Base-by-base conservation (phyloP, 2,113 vertebrate species). In the Chelonoidis abingdonii region DNA sequence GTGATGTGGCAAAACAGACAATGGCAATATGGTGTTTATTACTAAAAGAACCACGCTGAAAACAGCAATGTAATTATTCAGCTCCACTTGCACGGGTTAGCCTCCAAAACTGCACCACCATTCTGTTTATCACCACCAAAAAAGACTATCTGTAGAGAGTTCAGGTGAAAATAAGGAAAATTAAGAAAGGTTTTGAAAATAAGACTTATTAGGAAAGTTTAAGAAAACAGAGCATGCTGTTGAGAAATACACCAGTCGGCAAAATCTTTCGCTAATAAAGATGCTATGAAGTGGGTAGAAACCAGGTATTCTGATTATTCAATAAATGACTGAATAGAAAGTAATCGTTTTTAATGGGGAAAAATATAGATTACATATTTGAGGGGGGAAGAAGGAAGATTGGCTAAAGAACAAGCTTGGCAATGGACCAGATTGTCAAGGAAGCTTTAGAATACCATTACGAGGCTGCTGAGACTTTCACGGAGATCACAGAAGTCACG, bases 21-120 rank as follows among this genome's bases (percentile, higher is more conserved):
- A 96, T 84, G 89, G 80, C 92, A 94, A 95, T 94, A 95, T 93
- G 91, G 83, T 92, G 38, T 84, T 49, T 86, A 93, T 96, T 92
- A 94, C 78, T 80, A 91, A 93, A 94, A 89, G 93, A 86, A 4
- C 44, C 50, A 13, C 93, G 81, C 57, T 88, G 82, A 87, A 90
- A 93, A 94, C 80, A 83, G 85, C 76, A 86, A 31, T 56, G 22
- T 8, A 88, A 79, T 44, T 82, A 81, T 75, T 78, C 27, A 54
- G 10, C 83, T 92, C 35, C 2, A 87, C 89, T 75, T 5, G 4
- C 25, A 72, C 2, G 86, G 91, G 31, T 49, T 27, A 69, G 2
- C 8, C 50, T 10, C n/a, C 92, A 83, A 6, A 78, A 14, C 41
- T 11, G 35, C 27, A 44, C 2, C 44, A 11, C 0, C 0, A 24